Evolutionary conservation across 2,888 invertebrate species (phyloP).

Genomic region (Cephus rjabovi): DNA sequence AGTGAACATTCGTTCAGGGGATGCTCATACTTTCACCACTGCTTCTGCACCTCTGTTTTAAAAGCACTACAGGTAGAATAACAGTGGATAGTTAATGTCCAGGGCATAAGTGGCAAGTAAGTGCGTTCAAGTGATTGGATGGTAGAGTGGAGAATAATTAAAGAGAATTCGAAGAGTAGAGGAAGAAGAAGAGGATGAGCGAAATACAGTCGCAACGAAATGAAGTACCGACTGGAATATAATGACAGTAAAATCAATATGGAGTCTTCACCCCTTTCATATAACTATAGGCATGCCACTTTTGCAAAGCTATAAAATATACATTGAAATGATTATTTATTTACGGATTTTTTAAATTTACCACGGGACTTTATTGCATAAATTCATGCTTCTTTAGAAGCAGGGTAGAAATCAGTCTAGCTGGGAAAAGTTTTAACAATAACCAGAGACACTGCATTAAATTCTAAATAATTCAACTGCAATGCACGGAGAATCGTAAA

Average conservation of each 20-base stretch:
- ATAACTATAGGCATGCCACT: not conserved
- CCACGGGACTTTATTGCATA: not conserved
- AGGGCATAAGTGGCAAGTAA: conserved; percentile 32
- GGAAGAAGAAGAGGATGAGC: conserved; percentile 12
- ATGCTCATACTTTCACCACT: not conserved
- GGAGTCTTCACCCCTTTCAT: not conserved
- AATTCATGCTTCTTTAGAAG: not conserved
- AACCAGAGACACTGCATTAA: not conserved
- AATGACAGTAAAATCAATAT: not conserved
- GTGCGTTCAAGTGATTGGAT: conserved; percentile 35
- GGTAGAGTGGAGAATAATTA: conserved; percentile 38
- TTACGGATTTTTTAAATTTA: not conserved
- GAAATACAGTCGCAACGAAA: not conserved
- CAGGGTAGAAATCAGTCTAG: not conserved
- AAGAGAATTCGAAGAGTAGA: conserved; percentile 32
- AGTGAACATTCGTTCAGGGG: not conserved
- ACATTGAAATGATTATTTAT: not conserved
- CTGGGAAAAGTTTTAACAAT: not conserved
- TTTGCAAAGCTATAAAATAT: not conserved
- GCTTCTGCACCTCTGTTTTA: not conserved
- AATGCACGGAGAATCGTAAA: not conserved
- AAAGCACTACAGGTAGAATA: conserved; percentile 6
- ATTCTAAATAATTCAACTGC: not conserved
- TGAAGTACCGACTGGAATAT: not conserved
- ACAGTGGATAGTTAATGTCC: conserved; percentile 33